Base-by-base conservation (phyloP, 2,113 vertebrate species). In the Oncorhynchus kisutch region DNA sequence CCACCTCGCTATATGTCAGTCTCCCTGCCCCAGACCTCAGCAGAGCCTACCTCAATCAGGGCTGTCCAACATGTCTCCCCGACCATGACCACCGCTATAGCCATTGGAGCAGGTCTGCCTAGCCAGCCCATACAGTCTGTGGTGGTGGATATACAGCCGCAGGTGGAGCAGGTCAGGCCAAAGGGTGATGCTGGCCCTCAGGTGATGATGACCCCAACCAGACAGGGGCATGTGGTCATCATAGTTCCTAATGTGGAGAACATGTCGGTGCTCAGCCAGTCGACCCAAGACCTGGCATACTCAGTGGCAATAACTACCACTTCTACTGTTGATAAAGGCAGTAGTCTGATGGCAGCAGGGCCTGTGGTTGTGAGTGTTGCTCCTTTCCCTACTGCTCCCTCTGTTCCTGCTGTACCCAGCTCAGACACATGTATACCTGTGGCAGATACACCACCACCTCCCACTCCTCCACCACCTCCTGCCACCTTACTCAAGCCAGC, bases 391-490 rank as follows among this genome's bases (percentile, higher is more conserved):
- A 74, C 51, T 79, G 57, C 67, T 73, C 39, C 34, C 49, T 78
- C 71, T 65, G 78, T 83, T 14, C 34, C 85, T 75, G 83, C 86
- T 82, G 31, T 84, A 57, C 69, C 85, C 73, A 86, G 82, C 25
- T 82, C 75, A 78, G 66, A 81, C 74, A 60, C 54, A 62, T 78
- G 73, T 81, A 92, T 92, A 81, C 7, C 93, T 82, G 82, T 90
- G 39, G 88, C 82, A 73, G 86, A 94, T 29, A 91, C 86, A 22
- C 87, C 89, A 0, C 88, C 85, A 0, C 90, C 90, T 0, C 94
- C 93, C 5, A 94, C 92, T 7, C 92, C 93, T 62, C 91, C 94
- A 31, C 94, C 92, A 74, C 92, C 90, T 78, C 90, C 92, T 79
- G 90, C 91, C 70, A 88, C 86, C 80, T 87, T 91, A 86, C 89